These are phyloP conservation scores for Megalonaias nervosa DNA, from an alignment of 1,140 invertebrate species.

Conservation along the genomic window DNA sequence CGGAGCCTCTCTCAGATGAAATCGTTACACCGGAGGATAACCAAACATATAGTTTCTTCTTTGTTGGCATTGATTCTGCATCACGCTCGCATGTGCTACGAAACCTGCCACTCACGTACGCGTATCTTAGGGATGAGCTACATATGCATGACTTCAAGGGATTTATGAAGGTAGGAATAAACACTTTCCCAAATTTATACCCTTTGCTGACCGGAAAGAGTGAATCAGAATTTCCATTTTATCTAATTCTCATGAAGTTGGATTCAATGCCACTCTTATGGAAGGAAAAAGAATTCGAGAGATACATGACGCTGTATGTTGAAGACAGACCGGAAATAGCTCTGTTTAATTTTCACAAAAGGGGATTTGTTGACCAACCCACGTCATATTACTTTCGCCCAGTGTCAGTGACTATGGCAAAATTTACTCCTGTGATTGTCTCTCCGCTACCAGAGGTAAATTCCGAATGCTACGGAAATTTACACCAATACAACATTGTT, in stretches of 20 bases:
- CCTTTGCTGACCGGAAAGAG: constrained; percentile 78
- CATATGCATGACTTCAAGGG: constrained; percentile 81
- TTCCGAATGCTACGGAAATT: constrained; percentile 28
- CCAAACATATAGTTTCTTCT: constrained; percentile 15
- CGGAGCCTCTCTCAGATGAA: neutral
- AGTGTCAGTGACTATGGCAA: constrained; percentile 72
- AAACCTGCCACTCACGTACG: constrained; percentile 39
- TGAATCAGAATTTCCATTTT: neutral
- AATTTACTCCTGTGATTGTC: constrained; percentile 29
- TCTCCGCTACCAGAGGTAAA: constrained; percentile 13
- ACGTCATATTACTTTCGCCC: constrained; percentile 88
- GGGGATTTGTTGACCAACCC: constrained; percentile 84
- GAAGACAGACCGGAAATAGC: constrained; percentile 84
- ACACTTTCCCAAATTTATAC: constrained; percentile 87
- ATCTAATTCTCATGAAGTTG: neutral
- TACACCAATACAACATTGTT: constrained; percentile 16
- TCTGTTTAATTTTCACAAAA: constrained; percentile 86
- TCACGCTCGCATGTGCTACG: constrained; percentile 37
- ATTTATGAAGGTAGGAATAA: constrained; percentile 88
- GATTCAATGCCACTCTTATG: constrained; percentile 48
- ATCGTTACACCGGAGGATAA: constrained; percentile 12
- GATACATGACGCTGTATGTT: constrained; percentile 85
- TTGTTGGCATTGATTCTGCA: constrained; percentile 41
- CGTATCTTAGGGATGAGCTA: constrained; percentile 68
- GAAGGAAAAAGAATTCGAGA: constrained; percentile 71